Conservation (phyloP, 2,113 vertebrate genomes). For the Picathartes gymnocephalus region DNA sequence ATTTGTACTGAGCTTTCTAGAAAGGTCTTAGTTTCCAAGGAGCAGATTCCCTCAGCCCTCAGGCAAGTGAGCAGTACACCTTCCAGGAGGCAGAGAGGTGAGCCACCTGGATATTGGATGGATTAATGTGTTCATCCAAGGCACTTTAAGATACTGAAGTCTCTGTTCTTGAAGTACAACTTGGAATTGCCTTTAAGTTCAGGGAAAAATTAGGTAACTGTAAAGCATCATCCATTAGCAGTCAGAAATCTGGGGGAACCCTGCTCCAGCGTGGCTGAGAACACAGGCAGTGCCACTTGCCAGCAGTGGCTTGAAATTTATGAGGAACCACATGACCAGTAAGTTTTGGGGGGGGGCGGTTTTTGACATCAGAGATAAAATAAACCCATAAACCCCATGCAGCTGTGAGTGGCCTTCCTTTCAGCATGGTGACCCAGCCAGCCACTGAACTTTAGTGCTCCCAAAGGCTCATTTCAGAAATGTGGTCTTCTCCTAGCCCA, state of each 20-base stretch:
- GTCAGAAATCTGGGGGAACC: neutral
- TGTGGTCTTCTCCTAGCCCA: neutral
- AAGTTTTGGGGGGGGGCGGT: neutral
- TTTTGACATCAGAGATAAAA: constrained; percentile 31
- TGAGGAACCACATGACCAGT: neutral
- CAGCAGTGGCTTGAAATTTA: constrained; percentile 1
- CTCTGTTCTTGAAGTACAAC: neutral
- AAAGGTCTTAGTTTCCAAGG: neutral
- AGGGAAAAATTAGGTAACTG: neutral
- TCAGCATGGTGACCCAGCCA: constrained; percentile 2
- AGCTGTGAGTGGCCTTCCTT: neutral
- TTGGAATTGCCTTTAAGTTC: neutral
- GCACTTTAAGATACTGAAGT: neutral
- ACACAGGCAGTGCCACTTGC: neutral
- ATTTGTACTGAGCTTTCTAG: neutral
- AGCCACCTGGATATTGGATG: neutral
- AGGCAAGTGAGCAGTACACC: neutral
- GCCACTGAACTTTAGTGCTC: neutral
- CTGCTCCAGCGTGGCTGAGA: neutral
- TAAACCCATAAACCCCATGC: neutral
- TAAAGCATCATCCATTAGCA: neutral
- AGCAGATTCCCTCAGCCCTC: neutral
- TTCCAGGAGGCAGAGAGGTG: neutral
- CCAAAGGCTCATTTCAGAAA: neutral
- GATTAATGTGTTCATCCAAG: neutral